Conservation (phyloP, 1,140 invertebrate genomes). For the Drosophila arawakana region DNA sequence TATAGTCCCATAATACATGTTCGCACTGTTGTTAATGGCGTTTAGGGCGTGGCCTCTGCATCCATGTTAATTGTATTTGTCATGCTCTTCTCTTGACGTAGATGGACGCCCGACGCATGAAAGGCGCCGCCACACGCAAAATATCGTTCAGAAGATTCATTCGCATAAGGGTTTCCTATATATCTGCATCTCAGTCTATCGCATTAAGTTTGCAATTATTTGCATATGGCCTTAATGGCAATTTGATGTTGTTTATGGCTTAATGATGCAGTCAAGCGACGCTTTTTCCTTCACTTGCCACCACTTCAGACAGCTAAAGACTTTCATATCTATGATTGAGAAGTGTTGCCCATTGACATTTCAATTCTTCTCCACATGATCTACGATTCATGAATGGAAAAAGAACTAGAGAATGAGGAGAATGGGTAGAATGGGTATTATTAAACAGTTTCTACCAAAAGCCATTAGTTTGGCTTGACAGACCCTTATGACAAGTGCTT, state of each 20-base stretch:
- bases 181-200: constrained; percentile 6
- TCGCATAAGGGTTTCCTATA: constrained; percentile 29
- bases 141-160: constrained; percentile 47
- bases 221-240: constrained; percentile 80
- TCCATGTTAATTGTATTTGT: constrained; percentile 83
- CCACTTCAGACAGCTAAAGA: constrained; percentile 28
- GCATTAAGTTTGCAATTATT: constrained; percentile 68
- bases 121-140: constrained; percentile 68
- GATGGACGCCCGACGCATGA: constrained; percentile 51
- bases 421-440: constrained; percentile 12
- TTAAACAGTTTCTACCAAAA: constrained; percentile 6
- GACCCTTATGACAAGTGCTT: constrained; percentile 48
- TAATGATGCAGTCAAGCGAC: constrained; percentile 74
- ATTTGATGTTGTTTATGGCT: constrained; percentile 80
- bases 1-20: constrained; percentile 11
- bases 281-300: constrained; percentile 14
- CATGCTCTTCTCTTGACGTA: constrained; percentile 61
- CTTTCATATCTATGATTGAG: constrained; percentile 64
- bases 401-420: constrained; percentile 7
- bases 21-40: constrained; percentile 63
- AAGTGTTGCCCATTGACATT: constrained; percentile 66
- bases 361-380: constrained; percentile 28
- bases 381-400: constrained; percentile 31
- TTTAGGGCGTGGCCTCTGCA: constrained; percentile 71
- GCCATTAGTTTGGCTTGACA: constrained; percentile 33